Evolutionary conservation across 2,888 invertebrate genomes (phyloP), one percentile per base, ranked within the genome.

Genomic region (Aplocera efformata): DNA sequence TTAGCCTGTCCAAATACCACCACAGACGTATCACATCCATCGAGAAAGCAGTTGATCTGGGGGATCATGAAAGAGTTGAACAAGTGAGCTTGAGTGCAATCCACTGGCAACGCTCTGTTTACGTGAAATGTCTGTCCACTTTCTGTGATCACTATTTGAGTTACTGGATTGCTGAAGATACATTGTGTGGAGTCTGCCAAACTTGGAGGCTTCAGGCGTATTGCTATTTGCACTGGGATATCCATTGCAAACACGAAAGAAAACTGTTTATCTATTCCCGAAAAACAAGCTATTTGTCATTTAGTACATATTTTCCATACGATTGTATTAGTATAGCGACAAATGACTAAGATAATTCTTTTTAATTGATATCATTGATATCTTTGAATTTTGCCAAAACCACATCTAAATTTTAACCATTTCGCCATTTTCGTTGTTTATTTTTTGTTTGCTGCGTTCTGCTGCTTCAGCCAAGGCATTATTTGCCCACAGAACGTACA

Each of bases 11-110:
- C 93, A 61, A 92, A 90, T 13, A 92, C 90, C 6, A 93, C 92
- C 25, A 93, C 90, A 1, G 93, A 93, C n/a, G 93, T 92, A 78
- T 94, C 93, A 65, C 93, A 93, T 10, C 94, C 94, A 75, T 93
- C 93, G 32, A 93, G 70, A 53, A 93, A 90, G 55, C 91, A 90
- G 58, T 90, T 91, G 10, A 93, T 90, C 63, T 93, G 84, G 1
- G 93, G 92, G 60, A 91, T 89, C 59, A 92, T 90, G 31, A 91
- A 90, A 21, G 91, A 91, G 53, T 90, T 89, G 56, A 91, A 94
- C 1, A 94, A 75, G 56, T 91, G 88, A 37, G 88, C 89, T 65
- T 93, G 93, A 3, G 90, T 89, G 54, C 91, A 92, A 60, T 91
- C 90, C 8, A 88, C 70, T 9, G 92, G 91, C 26, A 89, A 54